Percentiles rank a stretch among this genome's conserved stretches.
Conservation (phyloP, 2,797 vertebrate species). For the Centroberyx gerrardi region DNA sequence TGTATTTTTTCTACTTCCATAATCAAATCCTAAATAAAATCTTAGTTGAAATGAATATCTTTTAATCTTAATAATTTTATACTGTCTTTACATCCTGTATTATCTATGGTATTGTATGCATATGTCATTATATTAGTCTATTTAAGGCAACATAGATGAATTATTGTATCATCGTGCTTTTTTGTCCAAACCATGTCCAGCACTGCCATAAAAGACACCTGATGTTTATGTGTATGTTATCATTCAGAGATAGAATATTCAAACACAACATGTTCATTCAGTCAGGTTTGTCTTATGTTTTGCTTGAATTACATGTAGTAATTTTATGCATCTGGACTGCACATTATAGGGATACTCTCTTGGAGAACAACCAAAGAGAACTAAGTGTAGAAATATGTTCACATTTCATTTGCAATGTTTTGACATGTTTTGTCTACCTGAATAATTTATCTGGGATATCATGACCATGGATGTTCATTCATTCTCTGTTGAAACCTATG, state of each 20-base stretch:
- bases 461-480: background rate
- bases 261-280: constrained; percentile 26
- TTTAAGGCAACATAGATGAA: constrained; percentile 15
- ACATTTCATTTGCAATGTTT: constrained; percentile 14
- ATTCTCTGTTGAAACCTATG: constrained; percentile 10
- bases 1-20: constrained; percentile 60
- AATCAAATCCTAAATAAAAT: constrained; percentile 48
- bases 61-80: constrained; percentile 56
- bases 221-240: background rate
- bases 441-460: background rate
- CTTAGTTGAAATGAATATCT: constrained; percentile 24
- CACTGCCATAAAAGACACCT: background rate
- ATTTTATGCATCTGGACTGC: constrained; percentile 34
- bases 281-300: constrained; percentile 53
- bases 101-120: constrained; percentile 37
- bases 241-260: too few species aligned
- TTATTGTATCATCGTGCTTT: constrained; percentile 23
- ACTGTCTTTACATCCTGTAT: constrained; percentile 29
- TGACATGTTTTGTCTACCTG: constrained; percentile 5
- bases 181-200: constrained; percentile 9
- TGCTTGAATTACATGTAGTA: constrained; percentile 21
- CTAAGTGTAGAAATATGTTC: constrained; percentile 9
- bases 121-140: constrained; percentile 15
- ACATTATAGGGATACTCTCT: constrained; percentile 13
- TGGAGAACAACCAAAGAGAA: constrained; percentile 55